Evolutionary conservation across 2,113 vertebrate species (phyloP), one percentile per base, ranked within the genome.

Genomic region (Catharus fuscescens): DNA sequence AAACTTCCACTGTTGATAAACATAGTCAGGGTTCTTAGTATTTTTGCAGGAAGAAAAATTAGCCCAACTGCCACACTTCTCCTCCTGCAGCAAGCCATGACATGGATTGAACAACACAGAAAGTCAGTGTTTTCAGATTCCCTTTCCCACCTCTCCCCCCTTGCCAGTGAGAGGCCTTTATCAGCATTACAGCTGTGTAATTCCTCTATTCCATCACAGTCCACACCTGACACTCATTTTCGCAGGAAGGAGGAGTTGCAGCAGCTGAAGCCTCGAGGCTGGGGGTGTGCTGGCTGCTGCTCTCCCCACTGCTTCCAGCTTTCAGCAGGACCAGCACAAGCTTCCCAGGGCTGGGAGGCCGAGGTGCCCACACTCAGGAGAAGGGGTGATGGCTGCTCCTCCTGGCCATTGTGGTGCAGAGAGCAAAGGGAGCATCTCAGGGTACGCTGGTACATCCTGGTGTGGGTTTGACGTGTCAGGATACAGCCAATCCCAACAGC

Each of bases 331-430:
- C 10, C 44, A 66, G 50, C 9, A 4, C 31, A 40, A 84, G 23
- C 10, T 62, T 42, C 38, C 65, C 47, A 7, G 0, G 1, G 15
- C 5, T 26, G 47, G 32, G 34, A 81, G 20, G 28, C n/a, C 0
- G 2, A 73, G 44, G 8, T 86, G 36, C 26, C 59, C 40, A 18
- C 1, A 0, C 23, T 56, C 56, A 82, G 73, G 23, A 73, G 69
- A 74, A 89, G n/a, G 34, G 9, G 5, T 1, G 4, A 14, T 5
- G 64, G 45, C 18, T 59, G n/a, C 53, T 69, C 36, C 44, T 76
- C 8, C 23, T n/a, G 50, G 44, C 18, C 29, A 9, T 1, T 4
- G 5, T 1, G 26, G 50, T 56, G 59, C 54, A 85, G 80, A 18
- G 17, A 52, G 21, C 38, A 38, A 72, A 20, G 45, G 36, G 20